phyloP scores from a whole-genome alignment of 2,797 vertebrate species.

The Pempheris klunzingeri region DNA sequence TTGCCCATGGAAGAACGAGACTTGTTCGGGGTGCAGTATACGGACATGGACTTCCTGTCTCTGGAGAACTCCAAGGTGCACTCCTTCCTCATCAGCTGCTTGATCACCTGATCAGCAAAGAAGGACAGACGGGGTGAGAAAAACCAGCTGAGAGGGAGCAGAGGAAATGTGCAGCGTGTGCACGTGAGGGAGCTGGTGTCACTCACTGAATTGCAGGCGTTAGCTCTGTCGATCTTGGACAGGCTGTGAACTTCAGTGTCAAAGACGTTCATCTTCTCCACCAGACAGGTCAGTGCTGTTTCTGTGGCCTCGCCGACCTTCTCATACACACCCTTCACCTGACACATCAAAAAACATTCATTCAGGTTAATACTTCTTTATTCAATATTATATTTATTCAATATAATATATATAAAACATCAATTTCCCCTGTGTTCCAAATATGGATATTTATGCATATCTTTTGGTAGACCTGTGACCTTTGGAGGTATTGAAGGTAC shows the following conservation, averaged over 20 bases:
- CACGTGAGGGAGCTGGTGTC: slow-evolving; percentile 23
- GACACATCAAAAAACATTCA: slow-evolving; percentile 12
- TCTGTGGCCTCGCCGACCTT: slow-evolving; percentile 98
- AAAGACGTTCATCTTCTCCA: slow-evolving; percentile 99
- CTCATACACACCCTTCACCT: slow-evolving; percentile 96
- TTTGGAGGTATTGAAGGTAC: too few relatives aligned
- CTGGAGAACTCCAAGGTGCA: slow-evolving; percentile 97
- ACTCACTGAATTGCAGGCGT: slow-evolving; percentile 96
- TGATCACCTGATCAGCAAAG: slow-evolving; percentile 89
- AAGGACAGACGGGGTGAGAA: slow-evolving; percentile 25
- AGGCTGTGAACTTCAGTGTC: slow-evolving; percentile 93
- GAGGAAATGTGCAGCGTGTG: slow-evolving; percentile 20
- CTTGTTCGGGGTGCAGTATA: slow-evolving; percentile 95
- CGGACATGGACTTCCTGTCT: slow-evolving; percentile 98
- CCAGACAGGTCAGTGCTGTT: slow-evolving; percentile 95
- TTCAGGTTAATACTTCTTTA: background rate
- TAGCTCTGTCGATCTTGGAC: slow-evolving; percentile 95
- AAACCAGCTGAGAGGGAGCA: slow-evolving; percentile 48
- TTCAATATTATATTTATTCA: too few relatives aligned
- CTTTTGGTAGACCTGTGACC: background rate
- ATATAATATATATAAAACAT: background rate
- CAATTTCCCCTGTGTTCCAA: background rate
- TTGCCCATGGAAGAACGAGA: slow-evolving; percentile 92
- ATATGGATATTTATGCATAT: background rate
- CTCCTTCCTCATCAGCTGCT: slow-evolving; percentile 98